These are phyloP conservation scores for Hippocampus zosterae DNA, from an alignment of 2,113 vertebrate species.

Conservation along the genomic window DNA sequence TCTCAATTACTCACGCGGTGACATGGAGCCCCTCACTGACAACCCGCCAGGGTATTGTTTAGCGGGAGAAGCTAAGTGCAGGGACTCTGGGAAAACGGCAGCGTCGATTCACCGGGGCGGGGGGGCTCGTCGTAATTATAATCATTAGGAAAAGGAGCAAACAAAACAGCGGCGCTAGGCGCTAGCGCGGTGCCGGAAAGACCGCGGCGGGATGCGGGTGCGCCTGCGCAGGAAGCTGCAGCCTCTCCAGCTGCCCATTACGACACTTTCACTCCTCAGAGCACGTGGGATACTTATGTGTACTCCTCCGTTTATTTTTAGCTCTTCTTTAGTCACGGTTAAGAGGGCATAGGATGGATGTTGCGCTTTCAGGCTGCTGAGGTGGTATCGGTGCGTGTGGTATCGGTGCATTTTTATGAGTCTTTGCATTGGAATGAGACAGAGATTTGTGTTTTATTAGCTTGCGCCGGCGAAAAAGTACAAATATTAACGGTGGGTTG, in stretches of 20 bases:
- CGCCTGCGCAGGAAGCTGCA: slow-evolving; percentile 28
- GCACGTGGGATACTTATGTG: slow-evolving; percentile 34
- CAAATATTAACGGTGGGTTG: too few species aligned
- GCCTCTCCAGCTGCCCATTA: slow-evolving; percentile 21
- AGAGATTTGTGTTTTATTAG: too few species aligned
- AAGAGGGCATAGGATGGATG: background rate
- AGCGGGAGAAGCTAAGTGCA: slow-evolving; percentile 27
- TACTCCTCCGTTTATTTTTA: slow-evolving; percentile 31
- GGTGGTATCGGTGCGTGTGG: too few species aligned
- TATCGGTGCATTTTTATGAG: too few species aligned
- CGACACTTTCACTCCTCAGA: slow-evolving; percentile 36
- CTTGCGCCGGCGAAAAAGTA: too few species aligned
- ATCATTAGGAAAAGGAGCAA: background rate
- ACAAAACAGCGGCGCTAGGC: slow-evolving; percentile 1
- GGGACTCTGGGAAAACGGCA: slow-evolving; percentile 1
- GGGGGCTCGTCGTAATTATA: slow-evolving; percentile 6
- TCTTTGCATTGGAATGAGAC: too few species aligned
- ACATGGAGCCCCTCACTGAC: slow-evolving; percentile 37
- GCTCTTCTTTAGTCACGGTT: slow-evolving; percentile 36
- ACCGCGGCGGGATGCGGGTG: slow-evolving; percentile 29
- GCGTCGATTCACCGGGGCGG: background rate
- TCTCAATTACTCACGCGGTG: slow-evolving; percentile 40
- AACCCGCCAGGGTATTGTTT: slow-evolving; percentile 18
- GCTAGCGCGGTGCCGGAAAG: background rate
- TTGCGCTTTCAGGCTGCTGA: background rate